A percentile compares a stretch with the other conserved stretches of the same genome.
Evolutionary conservation across 2,797 vertebrate species (phyloP).

Genomic region (Oreochromis grahami): DNA sequence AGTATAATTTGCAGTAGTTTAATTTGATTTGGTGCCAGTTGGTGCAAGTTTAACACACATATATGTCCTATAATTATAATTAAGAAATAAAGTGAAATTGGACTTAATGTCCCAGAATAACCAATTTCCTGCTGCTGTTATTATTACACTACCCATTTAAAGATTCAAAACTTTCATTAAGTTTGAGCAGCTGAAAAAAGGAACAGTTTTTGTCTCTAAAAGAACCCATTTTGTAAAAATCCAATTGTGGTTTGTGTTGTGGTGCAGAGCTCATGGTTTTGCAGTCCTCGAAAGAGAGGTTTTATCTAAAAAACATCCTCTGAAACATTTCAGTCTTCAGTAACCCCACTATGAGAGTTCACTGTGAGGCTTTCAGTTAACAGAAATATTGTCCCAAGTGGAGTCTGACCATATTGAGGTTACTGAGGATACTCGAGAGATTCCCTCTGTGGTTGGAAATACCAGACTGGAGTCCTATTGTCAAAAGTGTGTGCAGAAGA

Average conservation of each 20-base stretch:
- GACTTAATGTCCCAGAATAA: slow-evolving; percentile 11
- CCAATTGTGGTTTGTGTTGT: slow-evolving; percentile 8
- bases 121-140: slow-evolving; percentile 32
- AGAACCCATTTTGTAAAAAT: neutral
- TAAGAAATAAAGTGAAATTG: neutral
- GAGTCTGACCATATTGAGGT: slow-evolving; percentile 3
- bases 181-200: slow-evolving; percentile 1
- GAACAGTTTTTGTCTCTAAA: neutral
- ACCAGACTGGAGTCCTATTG: neutral
- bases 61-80: neutral
- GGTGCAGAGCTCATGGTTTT: neutral
- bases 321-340: neutral
- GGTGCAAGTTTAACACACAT: slow-evolving; percentile 15
- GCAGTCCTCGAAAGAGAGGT: neutral
- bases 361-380: neutral
- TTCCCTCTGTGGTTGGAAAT: slow-evolving; percentile 11
- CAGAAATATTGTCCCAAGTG: slow-evolving; percentile 8
- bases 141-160: slow-evolving; percentile 17
- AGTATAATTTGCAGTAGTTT: neutral
- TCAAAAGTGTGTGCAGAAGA: neutral
- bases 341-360: slow-evolving; percentile 18
- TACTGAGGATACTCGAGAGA: slow-evolving; percentile 11
- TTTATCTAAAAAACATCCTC: neutral
- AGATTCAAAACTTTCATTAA: slow-evolving; percentile 4
- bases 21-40: neutral